Conservation (phyloP, 2,888 invertebrate genomes). For the Tipula confusa region DNA sequence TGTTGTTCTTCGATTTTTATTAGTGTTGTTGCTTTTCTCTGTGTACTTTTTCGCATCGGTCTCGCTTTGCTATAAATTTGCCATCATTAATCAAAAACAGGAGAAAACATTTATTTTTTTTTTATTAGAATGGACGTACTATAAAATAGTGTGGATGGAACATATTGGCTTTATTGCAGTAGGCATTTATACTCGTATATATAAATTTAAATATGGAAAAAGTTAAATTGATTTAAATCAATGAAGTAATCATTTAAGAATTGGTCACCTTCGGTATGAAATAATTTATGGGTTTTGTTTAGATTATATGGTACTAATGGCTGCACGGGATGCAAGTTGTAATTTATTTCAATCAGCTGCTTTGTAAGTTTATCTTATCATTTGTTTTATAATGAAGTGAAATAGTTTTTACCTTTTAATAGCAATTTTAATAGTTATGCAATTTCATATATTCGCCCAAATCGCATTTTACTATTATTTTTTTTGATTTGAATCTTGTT, state of each 20-base stretch:
- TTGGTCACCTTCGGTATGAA: background rate
- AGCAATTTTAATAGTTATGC: no score
- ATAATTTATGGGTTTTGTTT: background rate
- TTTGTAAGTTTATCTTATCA: no score
- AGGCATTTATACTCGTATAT: background rate
- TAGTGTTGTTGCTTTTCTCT: background rate
- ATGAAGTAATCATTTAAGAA: background rate
- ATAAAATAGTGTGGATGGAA: background rate
- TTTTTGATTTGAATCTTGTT: no score
- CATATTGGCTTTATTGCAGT: conserved; percentile 1
- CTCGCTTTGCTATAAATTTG: background rate
- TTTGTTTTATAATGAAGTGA: no score
- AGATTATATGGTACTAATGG: background rate
- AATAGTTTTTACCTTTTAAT: no score
- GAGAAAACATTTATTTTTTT: background rate
- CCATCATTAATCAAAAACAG: background rate
- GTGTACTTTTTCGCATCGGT: background rate
- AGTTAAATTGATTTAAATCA: background rate
- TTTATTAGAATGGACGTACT: background rate
- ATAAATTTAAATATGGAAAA: background rate
- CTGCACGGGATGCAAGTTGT: no score
- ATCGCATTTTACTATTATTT: no score
- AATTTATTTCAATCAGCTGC: no score
- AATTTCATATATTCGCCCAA: no score
- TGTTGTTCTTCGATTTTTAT: no score